phyloP scores from a whole-genome alignment of 2,797 vertebrate species.

The Sebastes cheni region DNA sequence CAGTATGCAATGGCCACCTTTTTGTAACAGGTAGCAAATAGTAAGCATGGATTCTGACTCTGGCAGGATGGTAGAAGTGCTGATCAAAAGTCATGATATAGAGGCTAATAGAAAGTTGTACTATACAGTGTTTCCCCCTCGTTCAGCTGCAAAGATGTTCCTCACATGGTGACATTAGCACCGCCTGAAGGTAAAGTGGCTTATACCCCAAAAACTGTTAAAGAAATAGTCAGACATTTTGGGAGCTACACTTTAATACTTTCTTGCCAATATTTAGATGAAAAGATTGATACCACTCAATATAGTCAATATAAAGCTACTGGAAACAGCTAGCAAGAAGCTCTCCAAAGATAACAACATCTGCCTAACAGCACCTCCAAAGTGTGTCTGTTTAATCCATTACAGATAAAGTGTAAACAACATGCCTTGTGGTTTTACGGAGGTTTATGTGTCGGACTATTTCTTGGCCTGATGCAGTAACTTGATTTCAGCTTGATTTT shows the following conservation, averaged over 20 bases:
- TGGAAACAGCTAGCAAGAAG: neutral
- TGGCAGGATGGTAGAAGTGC: neutral
- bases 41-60: neutral
- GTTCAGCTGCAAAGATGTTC: neutral
- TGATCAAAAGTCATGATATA: constrained; percentile 12
- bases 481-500: neutral
- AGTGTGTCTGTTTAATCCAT: neutral
- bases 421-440: neutral
- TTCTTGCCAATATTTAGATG: neutral
- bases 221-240: neutral
- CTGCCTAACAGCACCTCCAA: neutral
- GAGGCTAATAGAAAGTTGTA: constrained; percentile 1
- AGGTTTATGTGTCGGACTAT: neutral
- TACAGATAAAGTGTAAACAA: neutral
- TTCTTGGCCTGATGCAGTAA: neutral
- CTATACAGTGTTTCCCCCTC: neutral
- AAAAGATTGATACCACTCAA: neutral
- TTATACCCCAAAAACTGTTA: neutral
- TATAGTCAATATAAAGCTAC: neutral
- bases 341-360: neutral
- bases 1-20: constrained; percentile 40
- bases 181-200: neutral
- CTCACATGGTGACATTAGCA: neutral
- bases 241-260: neutral
- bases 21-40: constrained; percentile 15